Evolutionary conservation across 2,888 invertebrate genomes (phyloP).

Genomic region (Aphidoletes aphidimyza): DNA sequence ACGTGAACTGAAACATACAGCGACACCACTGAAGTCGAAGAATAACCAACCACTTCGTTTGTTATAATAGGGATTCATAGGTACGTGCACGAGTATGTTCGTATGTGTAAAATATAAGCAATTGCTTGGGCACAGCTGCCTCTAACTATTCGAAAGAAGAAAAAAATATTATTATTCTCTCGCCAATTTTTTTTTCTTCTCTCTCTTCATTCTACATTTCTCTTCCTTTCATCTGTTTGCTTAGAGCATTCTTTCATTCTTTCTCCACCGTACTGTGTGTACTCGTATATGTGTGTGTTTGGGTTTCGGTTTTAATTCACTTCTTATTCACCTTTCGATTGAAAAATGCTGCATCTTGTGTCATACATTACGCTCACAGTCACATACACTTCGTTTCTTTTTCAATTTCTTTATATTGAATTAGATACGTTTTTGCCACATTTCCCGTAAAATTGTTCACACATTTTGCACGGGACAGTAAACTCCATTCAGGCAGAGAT

Average conservation of each 20-base stretch:
- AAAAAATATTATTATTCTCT: constrained; percentile 25
- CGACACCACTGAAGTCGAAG: too few species aligned
- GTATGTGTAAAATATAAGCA: not conserved
- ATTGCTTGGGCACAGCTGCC: constrained; percentile 4
- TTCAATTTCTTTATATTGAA: not conserved
- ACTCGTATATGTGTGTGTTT: not conserved
- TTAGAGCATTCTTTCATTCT: not conserved
- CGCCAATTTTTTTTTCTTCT: constrained; percentile 22
- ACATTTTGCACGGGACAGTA: not conserved
- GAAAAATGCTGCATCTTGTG: constrained; percentile 42
- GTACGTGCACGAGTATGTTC: not conserved
- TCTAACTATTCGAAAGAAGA: constrained; percentile 2
- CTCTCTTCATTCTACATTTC: not conserved
- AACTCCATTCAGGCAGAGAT: not conserved
- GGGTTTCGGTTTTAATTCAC: constrained; percentile 14
- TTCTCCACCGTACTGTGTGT: not conserved
- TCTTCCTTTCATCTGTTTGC: not conserved
- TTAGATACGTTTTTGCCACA: not conserved
- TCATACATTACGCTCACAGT: too few species aligned
- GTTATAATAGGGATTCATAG: too few species aligned
- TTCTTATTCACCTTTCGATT: constrained; percentile 23
- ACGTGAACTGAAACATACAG: too few species aligned
- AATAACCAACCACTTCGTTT: too few species aligned
- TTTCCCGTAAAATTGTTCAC: not conserved
- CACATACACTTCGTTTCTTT: not conserved